phyloP scores from a whole-genome alignment of 2,797 vertebrate species.

The Helicolenus hilgendorfi region DNA sequence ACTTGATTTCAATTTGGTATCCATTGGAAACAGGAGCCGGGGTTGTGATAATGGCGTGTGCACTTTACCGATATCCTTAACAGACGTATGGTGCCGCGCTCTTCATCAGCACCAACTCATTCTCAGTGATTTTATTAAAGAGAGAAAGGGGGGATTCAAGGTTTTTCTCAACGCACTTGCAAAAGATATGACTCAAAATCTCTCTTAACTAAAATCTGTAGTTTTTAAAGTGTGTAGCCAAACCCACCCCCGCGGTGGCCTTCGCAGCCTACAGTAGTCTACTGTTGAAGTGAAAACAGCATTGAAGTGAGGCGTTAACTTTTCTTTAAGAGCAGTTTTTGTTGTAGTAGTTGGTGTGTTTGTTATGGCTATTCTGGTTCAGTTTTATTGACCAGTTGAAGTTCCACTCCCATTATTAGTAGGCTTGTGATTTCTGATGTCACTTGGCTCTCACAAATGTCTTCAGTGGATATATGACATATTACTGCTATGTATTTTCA shows the following conservation, averaged over 20 bases:
- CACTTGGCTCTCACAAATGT: neutral
- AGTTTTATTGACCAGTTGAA: neutral
- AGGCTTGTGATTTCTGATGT: neutral
- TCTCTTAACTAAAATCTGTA: neutral
- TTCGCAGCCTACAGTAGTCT: neutral
- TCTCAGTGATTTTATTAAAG: slow-evolving; percentile 11
- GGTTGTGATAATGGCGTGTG: slow-evolving; percentile 41
- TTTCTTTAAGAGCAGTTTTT: neutral
- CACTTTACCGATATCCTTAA: slow-evolving; percentile 49
- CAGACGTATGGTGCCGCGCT: neutral
- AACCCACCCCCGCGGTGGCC: neutral
- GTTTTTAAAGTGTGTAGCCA: neutral
- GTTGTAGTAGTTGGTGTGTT: neutral
- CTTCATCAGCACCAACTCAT: slow-evolving; percentile 34
- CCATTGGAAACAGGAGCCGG: slow-evolving; percentile 50
- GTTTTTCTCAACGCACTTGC: neutral
- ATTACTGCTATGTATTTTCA: neutral
- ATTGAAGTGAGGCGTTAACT: too few relatives aligned
- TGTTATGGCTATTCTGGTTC: neutral
- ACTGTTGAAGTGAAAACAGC: neutral
- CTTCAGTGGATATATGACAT: neutral
- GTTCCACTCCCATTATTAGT: neutral
- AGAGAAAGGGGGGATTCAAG: neutral
- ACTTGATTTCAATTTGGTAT: slow-evolving; percentile 70
- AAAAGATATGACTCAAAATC: neutral